These are phyloP conservation scores for Epirrhoe tristata DNA, from an alignment of 2,888 invertebrate genomes.

Conservation along the genomic window DNA sequence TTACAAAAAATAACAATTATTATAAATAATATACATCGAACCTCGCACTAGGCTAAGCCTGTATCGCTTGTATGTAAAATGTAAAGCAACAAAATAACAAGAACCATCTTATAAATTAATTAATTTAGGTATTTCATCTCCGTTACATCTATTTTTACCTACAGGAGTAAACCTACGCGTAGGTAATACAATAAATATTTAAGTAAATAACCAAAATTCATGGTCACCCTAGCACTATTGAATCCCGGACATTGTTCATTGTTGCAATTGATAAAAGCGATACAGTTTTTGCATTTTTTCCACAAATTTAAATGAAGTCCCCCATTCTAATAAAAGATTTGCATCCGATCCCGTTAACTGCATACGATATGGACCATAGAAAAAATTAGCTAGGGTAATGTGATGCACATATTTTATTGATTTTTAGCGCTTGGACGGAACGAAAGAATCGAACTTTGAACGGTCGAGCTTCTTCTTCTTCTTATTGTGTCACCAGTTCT, in stretches of 20 bases:
- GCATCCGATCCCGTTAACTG: constrained; percentile 68
- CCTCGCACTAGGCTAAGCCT: too few species aligned
- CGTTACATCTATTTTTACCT: too few species aligned
- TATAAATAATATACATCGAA: too few species aligned
- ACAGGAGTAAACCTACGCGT: too few species aligned
- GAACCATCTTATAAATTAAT: too few species aligned
- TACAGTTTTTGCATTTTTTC: constrained; percentile 79
- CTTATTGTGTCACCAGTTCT: too few species aligned
- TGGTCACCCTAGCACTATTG: constrained; percentile 69
- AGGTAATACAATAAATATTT: too few species aligned
- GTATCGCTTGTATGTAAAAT: too few species aligned
- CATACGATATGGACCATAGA: constrained; percentile 49
- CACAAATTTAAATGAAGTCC: constrained; percentile 82
- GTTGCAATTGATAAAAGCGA: constrained; percentile 79
- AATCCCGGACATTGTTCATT: constrained; percentile 73
- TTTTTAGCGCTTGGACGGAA: neutral
- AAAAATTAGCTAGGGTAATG: constrained; percentile 32
- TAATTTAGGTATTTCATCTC: too few species aligned
- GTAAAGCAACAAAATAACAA: too few species aligned
- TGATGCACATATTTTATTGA: constrained; percentile 20
- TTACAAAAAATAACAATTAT: too few species aligned
- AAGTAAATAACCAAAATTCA: constrained; percentile 7
- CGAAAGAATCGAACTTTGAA: neutral
- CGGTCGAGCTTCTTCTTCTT: too few species aligned
- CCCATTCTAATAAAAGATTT: constrained; percentile 74